A percentile compares a stretch with the other conserved stretches of the same genome.
These are phyloP conservation scores for Eupithecia centaureata DNA, from an alignment of 2,888 invertebrate genomes.

Conservation along the genomic window DNA sequence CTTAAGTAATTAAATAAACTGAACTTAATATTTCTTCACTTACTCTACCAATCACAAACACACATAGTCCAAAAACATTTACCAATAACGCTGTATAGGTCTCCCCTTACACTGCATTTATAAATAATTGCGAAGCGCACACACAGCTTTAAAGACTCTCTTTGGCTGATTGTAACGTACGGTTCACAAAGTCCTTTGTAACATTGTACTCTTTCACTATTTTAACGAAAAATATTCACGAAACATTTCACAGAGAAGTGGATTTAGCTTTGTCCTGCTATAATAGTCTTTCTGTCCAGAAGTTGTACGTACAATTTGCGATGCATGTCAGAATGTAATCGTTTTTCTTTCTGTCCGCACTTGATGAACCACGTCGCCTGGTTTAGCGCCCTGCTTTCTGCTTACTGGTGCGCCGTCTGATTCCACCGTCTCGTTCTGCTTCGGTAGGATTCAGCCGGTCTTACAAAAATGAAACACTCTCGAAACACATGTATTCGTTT, in stretches of 20 bases:
- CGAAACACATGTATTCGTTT: no score
- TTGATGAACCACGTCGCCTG: no score
- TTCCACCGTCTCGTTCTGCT: no score
- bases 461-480: no score
- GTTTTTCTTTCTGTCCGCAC: background rate
- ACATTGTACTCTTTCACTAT: background rate
- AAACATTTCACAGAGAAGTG: background rate
- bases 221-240: background rate
- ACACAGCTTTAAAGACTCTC: background rate
- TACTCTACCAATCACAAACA: no score
- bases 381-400: no score
- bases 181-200: slow-evolving; percentile 1
- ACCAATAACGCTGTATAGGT: no score
- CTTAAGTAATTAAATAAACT: no score
- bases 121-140: background rate
- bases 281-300: background rate
- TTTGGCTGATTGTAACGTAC: slow-evolving; percentile 1
- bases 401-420: no score
- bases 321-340: background rate
- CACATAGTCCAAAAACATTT: no score
- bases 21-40: no score
- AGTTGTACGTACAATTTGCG: background rate
- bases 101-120: background rate
- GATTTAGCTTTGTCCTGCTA: background rate
- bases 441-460: no score